phyloP scores from a whole-genome alignment of 1,140 invertebrate species.

The Drosophila pandora region DNA sequence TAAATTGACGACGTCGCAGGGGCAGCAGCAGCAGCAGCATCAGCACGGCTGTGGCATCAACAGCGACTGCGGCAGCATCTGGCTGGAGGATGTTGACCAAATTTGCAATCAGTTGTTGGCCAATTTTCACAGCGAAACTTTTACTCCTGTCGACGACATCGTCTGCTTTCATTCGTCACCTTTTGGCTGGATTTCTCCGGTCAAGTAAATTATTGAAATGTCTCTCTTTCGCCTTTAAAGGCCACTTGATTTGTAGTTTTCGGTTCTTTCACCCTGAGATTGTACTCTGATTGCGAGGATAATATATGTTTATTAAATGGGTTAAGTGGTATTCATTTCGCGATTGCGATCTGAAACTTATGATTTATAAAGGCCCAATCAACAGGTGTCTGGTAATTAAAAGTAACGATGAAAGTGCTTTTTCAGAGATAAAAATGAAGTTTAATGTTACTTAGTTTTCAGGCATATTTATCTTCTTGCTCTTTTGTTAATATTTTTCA shows the following conservation, averaged over 20 bases:
- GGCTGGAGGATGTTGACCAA: constrained; percentile 28
- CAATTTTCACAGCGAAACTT: constrained; percentile 73
- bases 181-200: constrained; percentile 50
- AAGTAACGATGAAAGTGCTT: not conserved
- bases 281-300: not conserved
- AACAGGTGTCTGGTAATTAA: constrained; percentile 1
- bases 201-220: constrained; percentile 57
- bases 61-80: not conserved
- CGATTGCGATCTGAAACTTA: not conserved
- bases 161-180: constrained; percentile 74
- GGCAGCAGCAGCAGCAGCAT: constrained; percentile 12
- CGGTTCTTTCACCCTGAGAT: constrained; percentile 3
- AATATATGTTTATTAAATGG: constrained; percentile 17
- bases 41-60: not conserved
- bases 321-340: not conserved
- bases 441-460: not conserved
- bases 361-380: not conserved
- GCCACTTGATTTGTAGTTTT: constrained; percentile 10
- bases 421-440: not conserved
- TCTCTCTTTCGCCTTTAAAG: constrained; percentile 11
- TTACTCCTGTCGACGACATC: constrained; percentile 61
- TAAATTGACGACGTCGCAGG: constrained; percentile 64
- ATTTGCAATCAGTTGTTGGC: constrained; percentile 67
- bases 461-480: not conserved
- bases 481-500: constrained; percentile 21